These are phyloP conservation scores for Nasonia oneida DNA, from an alignment of 2,888 invertebrate genomes.

Conservation along the genomic window DNA sequence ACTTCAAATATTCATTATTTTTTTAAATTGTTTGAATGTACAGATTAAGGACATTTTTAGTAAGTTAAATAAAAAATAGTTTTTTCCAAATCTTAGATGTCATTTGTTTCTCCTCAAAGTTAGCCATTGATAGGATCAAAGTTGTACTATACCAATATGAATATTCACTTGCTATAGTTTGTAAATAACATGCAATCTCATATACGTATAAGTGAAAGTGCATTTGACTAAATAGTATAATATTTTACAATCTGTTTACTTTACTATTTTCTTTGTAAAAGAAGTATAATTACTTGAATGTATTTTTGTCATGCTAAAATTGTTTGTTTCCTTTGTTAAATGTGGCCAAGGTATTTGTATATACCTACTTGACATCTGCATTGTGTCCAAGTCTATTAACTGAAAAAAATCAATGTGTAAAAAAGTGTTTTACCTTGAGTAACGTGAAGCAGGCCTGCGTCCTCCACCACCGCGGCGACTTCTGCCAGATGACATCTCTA, in stretches of 20 bases:
- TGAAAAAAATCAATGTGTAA: constrained; percentile 55
- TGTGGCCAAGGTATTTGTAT: background rate
- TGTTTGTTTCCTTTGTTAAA: background rate
- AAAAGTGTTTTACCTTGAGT: constrained; percentile 73
- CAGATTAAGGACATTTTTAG: too few relatives aligned
- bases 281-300: background rate
- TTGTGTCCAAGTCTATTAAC: constrained; percentile 20
- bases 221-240: background rate
- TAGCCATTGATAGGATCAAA: background rate
- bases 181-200: background rate
- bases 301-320: constrained; percentile 1
- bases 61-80: background rate
- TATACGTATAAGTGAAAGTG: background rate
- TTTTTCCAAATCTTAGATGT: background rate
- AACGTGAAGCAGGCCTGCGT: constrained; percentile 75
- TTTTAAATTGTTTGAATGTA: background rate
- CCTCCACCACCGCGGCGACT: constrained; percentile 86
- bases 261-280: background rate
- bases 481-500: constrained; percentile 95
- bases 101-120: background rate
- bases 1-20: background rate
- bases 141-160: background rate
- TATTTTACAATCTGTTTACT: background rate
- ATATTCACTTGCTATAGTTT: background rate
- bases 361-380: constrained; percentile 41